Conservation (phyloP, 2,888 invertebrate species). For the Parapristionchus giblindavisi region DNA sequence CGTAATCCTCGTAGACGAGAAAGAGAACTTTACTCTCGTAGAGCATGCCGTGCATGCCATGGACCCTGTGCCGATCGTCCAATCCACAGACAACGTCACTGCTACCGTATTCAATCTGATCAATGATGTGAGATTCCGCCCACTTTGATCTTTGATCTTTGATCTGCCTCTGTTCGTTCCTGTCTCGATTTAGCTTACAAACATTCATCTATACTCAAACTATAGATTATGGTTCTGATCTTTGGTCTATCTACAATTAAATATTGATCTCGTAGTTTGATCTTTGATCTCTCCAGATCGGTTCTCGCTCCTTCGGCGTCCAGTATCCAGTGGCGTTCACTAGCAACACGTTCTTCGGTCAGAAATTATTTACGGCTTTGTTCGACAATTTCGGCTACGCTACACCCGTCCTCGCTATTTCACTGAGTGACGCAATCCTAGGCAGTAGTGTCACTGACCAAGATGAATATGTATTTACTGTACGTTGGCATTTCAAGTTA, state of each 20-base stretch:
- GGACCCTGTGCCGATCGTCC: neutral
- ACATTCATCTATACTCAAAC: no score
- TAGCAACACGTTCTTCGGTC: neutral
- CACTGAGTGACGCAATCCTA: conserved; percentile 52
- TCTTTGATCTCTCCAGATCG: conserved; percentile 36
- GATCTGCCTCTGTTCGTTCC: no score
- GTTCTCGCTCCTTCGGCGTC: conserved; percentile 53
- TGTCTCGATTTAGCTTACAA: no score
- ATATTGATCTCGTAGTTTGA: neutral
- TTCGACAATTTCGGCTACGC: conserved; percentile 57
- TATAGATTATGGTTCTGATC: no score
- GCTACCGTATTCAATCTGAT: conserved; percentile 11
- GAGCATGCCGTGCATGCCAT: neutral
- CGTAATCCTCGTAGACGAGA: conserved; percentile 1
- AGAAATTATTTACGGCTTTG: neutral
- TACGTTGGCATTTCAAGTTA: no score
- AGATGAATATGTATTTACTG: conserved; percentile 2
- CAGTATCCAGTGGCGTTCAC: conserved; percentile 55
- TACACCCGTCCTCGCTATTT: conserved; percentile 54
- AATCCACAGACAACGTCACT: neutral
- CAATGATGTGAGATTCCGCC: neutral
- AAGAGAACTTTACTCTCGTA: neutral
- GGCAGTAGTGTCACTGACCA: neutral
- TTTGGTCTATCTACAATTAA: no score
- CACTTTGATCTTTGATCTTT: no score